Evolutionary conservation across 2,888 invertebrate species (phyloP), one percentile per base, ranked within the genome.

Genomic region (Blomia tropicalis): DNA sequence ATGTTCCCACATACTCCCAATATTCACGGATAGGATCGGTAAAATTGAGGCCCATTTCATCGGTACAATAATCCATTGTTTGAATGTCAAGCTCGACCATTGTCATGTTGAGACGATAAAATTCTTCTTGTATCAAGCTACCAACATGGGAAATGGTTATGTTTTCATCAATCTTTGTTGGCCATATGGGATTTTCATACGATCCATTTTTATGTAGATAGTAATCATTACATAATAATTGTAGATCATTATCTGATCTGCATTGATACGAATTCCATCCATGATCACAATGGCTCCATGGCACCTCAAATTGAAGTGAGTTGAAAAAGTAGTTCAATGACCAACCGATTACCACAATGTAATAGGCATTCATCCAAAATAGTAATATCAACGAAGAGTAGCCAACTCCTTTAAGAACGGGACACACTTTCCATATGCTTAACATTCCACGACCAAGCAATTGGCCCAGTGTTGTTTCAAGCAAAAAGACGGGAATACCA

Each of bases 291-390:
- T 83, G 83, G 44, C 91, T 82, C 93, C 93, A 95, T 0, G 93
- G 92, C 19, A 95, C 82, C 73, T 85, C 87, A 47, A 60, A 58
- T 0, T 71, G 69, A 64, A 77, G 71, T 7, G 75, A 75, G 36
- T 68, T 69, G 76, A 91, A 88, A 77, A 96, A 88, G 75, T 98
- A 98, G 77, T 91, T 95, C 69, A 93, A 84, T 0, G 93, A 93
- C 96, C 96, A 98, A 1, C 93, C 89, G 65, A 98, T 80, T 68
- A 98, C 91, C 22, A 98, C 92, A 70, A 98, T 96, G 78, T 98
- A 98, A 77, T 95, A 98, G 60, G 92, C 86, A 75, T 98, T 96
- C 83, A 95, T 87, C 95, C 95, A 47, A 7, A 47, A 19, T 7
- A 47, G 23, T 7, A 47, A n/a, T 11, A 47, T 47, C 22, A 47